Percentiles rank a stretch among this genome's conserved stretches.
Evolutionary conservation across 30 jellyfish, hydroid and myxozoan species (phyloP).

Genomic region (Chironex yamaguchii): DNA sequence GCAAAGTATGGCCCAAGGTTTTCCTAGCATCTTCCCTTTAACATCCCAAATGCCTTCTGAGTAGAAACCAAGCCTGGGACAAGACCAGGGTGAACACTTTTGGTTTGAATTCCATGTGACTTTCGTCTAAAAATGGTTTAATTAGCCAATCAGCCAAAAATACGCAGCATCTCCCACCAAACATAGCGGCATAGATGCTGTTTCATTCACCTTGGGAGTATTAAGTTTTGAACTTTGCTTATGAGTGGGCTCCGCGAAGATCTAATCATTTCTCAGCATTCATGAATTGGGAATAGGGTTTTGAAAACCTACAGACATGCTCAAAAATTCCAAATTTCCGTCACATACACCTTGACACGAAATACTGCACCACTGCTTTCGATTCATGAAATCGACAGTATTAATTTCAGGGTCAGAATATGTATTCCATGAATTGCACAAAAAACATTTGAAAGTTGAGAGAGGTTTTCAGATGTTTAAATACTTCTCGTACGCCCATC

Average conservation of each 20-base stretch:
- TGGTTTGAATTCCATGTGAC: not conserved
- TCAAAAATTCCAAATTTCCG: constrained; percentile 22
- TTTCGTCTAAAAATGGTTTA: constrained; percentile 14
- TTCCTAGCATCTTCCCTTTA: constrained; percentile 31
- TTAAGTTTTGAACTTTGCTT: not conserved
- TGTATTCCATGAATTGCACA: constrained; percentile 49
- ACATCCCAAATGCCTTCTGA: constrained; percentile 39
- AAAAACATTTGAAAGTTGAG: constrained; percentile 33
- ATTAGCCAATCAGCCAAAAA: constrained; percentile 32
- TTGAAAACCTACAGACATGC: constrained; percentile 50
- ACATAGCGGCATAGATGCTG: not conserved
- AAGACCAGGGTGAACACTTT: constrained; percentile 17
- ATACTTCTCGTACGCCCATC: not conserved
- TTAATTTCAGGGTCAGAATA: constrained; percentile 12
- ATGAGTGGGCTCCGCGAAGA: constrained; percentile 1
- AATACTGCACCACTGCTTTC: constrained; percentile 34
- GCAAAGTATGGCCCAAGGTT: not conserved
- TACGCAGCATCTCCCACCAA: constrained; percentile 54
- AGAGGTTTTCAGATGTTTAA: not conserved
- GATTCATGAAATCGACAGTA: constrained; percentile 41
- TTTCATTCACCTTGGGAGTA: not conserved
- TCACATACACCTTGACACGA: constrained; percentile 65
- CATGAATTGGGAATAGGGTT: constrained; percentile 47
- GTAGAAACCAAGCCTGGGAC: constrained; percentile 49
- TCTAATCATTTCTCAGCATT: constrained; percentile 45